Evolutionary conservation across 1,140 invertebrate genomes (phyloP), one percentile per base, ranked within the genome.

Genomic region (Euglossa dilemma): DNA sequence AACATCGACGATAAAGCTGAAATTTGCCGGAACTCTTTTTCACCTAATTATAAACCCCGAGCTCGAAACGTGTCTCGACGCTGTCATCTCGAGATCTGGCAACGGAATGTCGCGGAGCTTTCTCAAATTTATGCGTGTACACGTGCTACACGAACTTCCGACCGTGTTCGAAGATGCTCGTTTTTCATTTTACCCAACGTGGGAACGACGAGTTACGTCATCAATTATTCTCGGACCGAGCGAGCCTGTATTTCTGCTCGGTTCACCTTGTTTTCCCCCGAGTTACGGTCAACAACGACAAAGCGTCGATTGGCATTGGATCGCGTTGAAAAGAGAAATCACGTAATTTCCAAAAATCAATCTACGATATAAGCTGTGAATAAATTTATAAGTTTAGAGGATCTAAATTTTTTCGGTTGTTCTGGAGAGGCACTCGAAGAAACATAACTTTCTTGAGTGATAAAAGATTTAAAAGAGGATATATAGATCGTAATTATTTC

Each of bases 21-120:
- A 11, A 7, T 23, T 16, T 1, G 9, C 57, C n/a, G 28, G 61
- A 64, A 73, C n/a, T 63, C 28, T 25, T n/a, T n/a, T n/a, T 11
- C n/a, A 9, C 7, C 74, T 83, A 84, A 84, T 72, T 84, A 84
- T 84, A 80, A 78, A 64, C 50, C 18, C 50, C 18, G 66, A 47
- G 28, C 5, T 59, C n/a, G 45, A 50, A 66, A 14, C 45, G 47
- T 8, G 82, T 80, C 76, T 50, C 75, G 74, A 50, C 81, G 25
- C 2, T 79, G 73, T 77, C 64, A 76, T 20, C 25, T n/a, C n/a
- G n/a, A n/a, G n/a, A n/a, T n/a, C n/a, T n/a, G n/a, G n/a, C n/a
- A n/a, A 11, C 36, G 57, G 66, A 54, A 63, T 78, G 36, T 14
- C 52, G n/a, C 28, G n/a, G 18, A 23, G 52, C 28, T 54, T 54